phyloP scores from a whole-genome alignment of 2,888 invertebrate genomes.

The Lutraria lutraria region DNA sequence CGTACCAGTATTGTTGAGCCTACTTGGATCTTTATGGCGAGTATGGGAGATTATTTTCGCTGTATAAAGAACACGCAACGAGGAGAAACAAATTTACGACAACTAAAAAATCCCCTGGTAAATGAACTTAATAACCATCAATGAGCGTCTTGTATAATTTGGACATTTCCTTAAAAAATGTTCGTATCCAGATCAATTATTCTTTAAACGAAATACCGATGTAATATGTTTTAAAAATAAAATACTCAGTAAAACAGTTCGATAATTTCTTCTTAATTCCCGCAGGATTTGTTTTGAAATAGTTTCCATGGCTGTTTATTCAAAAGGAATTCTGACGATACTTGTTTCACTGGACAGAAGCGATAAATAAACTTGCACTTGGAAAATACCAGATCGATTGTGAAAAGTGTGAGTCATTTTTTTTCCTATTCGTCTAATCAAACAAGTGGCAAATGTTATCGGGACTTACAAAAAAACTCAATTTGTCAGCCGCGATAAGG shows the following conservation, averaged over 20 bases:
- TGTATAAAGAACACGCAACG: not conserved
- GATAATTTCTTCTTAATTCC: conserved; percentile 13
- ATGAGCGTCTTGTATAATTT: conserved; percentile 11
- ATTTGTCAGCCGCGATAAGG: conserved; percentile 60
- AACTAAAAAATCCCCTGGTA: conserved; percentile 7
- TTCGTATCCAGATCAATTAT: not conserved
- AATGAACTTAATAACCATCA: not conserved
- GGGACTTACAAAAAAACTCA: conserved; percentile 53
- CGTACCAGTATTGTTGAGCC: conserved; percentile 2
- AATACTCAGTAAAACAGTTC: not conserved
- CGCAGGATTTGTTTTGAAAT: conserved; percentile 30
- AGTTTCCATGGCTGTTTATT: conserved; percentile 24
- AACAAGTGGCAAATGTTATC: conserved; percentile 70
- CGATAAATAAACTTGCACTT: conserved; percentile 44
- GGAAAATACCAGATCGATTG: conserved; percentile 20
- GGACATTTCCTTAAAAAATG: conserved; percentile 8
- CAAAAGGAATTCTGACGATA: conserved; percentile 2
- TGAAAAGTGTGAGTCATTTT: conserved; percentile 28
- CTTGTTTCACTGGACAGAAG: conserved; percentile 27
- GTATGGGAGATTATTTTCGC: not conserved
- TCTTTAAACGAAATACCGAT: not conserved
- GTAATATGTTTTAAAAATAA: conserved; percentile 15
- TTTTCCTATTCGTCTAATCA: conserved; percentile 46
- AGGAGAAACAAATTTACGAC: conserved; percentile 1
- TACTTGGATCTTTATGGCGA: conserved; percentile 6